A percentile compares a stretch with the other conserved stretches of the same genome.
phyloP scores from a whole-genome alignment of 2,797 vertebrate genomes.

The Sebastes wilsoni region DNA sequence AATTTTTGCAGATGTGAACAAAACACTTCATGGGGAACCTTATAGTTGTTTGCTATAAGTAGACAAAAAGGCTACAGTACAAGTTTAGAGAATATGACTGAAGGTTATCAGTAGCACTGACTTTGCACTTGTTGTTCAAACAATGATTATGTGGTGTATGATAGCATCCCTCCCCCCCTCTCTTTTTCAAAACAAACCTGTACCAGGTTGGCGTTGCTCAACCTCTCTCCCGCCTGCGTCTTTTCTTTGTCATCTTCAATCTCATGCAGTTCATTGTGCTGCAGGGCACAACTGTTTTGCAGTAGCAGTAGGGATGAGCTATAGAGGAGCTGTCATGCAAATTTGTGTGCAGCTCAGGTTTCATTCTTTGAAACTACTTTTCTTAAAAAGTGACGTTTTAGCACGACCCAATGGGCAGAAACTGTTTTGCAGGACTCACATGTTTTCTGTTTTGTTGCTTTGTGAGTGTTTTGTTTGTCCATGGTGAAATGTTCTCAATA shows the following conservation, averaged over 20 bases:
- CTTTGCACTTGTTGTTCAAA: slow-evolving; percentile 33
- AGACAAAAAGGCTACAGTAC: neutral
- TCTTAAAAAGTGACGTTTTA: neutral
- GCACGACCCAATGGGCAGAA: neutral
- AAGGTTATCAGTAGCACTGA: slow-evolving; percentile 4
- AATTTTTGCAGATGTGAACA: neutral
- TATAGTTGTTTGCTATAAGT: neutral
- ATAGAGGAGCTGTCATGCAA: slow-evolving; percentile 1
- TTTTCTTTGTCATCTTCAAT: slow-evolving; percentile 54
- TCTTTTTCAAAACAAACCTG: slow-evolving; percentile 72
- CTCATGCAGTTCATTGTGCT: slow-evolving; percentile 38
- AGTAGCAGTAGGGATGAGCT: slow-evolving; percentile 2
- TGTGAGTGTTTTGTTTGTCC: slow-evolving; percentile 27
- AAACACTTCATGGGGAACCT: neutral
- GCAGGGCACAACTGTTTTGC: slow-evolving; percentile 61
- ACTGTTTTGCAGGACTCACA: neutral
- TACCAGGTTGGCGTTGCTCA: slow-evolving; percentile 48
- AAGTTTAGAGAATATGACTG: neutral
- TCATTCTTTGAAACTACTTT: slow-evolving; percentile 5
- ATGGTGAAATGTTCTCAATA: slow-evolving; percentile 26
- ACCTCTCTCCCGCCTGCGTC: slow-evolving; percentile 26
- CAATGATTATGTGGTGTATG: neutral
- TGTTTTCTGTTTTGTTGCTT: slow-evolving; percentile 14
- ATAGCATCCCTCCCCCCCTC: slow-evolving; percentile 29
- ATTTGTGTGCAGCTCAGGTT: slow-evolving; percentile 17